Evolutionary conservation across 2,113 vertebrate genomes (phyloP), one percentile per base, ranked within the genome.

Genomic region (Epinephelus moara): DNA sequence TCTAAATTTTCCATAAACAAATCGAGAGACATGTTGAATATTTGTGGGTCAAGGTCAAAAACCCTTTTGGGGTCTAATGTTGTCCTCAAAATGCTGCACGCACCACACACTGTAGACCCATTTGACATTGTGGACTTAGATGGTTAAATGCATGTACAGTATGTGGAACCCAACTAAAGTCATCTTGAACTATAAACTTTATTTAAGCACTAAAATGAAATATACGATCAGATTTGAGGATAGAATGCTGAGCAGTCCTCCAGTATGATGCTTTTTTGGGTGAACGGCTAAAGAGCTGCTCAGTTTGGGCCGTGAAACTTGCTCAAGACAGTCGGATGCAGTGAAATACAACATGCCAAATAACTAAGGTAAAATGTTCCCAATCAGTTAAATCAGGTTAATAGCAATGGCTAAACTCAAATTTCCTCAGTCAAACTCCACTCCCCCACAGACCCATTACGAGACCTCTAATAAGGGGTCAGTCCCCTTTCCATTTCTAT

Each of bases 401-500:
- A 55, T 49, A 25, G 67, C 3, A 37, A 76, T 50, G 57, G 42
- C 60, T 68, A 10, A 9, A 33, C 23, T 40, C 42, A 45, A 53
- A 62, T 42, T 19, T 45, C 30, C 62, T 27, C 37, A 56, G 27
- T 18, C 12, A 61, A n/a, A 47, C 19, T 60, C 61, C 42, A 40
- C 33, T 55, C 45, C 27, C 42, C 75, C 45, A 19, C 42, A 66
- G 23, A 67, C 11, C 63, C 82, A 55, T 60, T 80, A 75, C 7
- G 4, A 75, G 67, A 62, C 49, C 11, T 53, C 70, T 57, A 25
- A 61, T 57, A 8, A 40, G 50, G 37, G 23, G 45, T 59, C 81
- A 45, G 19, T 18, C 57, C 78, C 53, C 17, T 70, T 57, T 27
- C 6, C 40, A 37, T 87, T 78, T 63, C 70, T 86, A 88, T 87